phyloP scores from a whole-genome alignment of 2,888 invertebrate genomes.

The Galerucella pusilla region DNA sequence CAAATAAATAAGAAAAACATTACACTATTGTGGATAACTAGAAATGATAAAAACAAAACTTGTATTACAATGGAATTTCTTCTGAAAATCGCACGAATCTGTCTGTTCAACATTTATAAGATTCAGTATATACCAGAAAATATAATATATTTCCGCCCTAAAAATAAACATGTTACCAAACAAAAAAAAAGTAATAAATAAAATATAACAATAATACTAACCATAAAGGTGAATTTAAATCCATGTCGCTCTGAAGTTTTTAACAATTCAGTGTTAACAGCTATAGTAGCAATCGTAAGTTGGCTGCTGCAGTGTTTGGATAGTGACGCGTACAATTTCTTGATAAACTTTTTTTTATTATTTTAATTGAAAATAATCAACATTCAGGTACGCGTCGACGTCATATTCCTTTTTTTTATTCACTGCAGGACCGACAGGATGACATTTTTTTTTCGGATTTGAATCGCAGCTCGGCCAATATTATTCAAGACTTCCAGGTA shows the following conservation, averaged over 20 bases:
- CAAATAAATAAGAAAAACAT: no score
- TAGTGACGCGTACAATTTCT: conserved; percentile 45
- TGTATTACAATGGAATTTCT: no score
- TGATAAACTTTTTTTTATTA: conserved; percentile 36
- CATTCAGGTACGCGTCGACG: conserved; percentile 34
- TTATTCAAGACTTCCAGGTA: conserved; percentile 6
- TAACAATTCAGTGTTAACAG: conserved; percentile 48
- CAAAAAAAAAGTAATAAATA: conserved; percentile 27
- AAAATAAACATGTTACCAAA: neutral
- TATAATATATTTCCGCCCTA: no score
- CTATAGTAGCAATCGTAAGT: conserved; percentile 56
- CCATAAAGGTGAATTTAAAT: conserved; percentile 52
- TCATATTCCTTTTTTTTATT: conserved; percentile 30
- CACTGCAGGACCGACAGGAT: conserved; percentile 61
- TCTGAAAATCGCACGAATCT: no score
- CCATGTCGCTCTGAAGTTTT: conserved; percentile 49
- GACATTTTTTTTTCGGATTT: conserved; percentile 53
- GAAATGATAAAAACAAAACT: no score
- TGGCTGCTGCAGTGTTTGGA: conserved; percentile 57
- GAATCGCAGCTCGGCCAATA: conserved; percentile 51
- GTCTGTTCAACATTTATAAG: no score
- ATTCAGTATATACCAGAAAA: no score
- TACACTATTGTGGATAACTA: no score
- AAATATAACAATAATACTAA: conserved; percentile 53
- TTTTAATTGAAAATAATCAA: conserved; percentile 11